phyloP scores from a whole-genome alignment of 2,888 invertebrate genomes.

The Noctua fimbriata region DNA sequence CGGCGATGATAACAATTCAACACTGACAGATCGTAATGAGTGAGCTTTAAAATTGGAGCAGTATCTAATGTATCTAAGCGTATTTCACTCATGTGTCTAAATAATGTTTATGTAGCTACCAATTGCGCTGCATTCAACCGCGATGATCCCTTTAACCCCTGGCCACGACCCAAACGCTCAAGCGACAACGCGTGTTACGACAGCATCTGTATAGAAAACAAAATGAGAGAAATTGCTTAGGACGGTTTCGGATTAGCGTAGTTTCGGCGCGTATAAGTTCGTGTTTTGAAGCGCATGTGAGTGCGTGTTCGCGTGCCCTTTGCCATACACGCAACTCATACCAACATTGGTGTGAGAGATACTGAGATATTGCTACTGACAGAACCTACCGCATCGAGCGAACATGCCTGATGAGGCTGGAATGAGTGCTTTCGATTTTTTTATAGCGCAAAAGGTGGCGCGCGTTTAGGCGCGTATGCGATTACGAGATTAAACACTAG shows the following conservation, averaged over 20 bases:
- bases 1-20: neutral
- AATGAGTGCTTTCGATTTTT: neutral
- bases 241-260: neutral
- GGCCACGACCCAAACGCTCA: neutral
- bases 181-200: neutral
- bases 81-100: constrained; percentile 51
- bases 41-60: constrained; percentile 4
- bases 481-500: neutral
- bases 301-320: no score
- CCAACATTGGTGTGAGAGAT: neutral
- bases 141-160: constrained; percentile 17
- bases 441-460: neutral
- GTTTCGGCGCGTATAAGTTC: neutral
- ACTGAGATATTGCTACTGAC: neutral
- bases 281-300: no score
- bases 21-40: neutral
- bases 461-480: neutral
- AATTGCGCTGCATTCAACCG: constrained; percentile 37
- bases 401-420: neutral
- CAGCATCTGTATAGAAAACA: neutral
- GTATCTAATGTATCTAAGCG: constrained; percentile 23
- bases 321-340: neutral
- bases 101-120: constrained; percentile 45
- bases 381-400: neutral
- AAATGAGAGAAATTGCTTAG: no score